These are phyloP conservation scores for Nephila pilipes DNA, from an alignment of 1,140 invertebrate species.

Conservation along the genomic window DNA sequence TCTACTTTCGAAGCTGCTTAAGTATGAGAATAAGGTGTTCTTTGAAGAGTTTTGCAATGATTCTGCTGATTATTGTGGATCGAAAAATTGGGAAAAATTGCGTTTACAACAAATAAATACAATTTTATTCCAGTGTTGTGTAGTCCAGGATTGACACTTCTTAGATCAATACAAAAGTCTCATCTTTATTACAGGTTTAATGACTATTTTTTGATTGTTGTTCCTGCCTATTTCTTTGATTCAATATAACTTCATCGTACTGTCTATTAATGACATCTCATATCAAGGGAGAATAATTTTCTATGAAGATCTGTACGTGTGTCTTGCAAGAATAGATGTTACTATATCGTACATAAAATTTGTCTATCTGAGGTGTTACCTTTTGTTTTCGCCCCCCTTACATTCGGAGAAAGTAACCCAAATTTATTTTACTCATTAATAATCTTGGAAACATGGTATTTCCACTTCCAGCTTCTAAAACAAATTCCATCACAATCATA, in stretches of 20 bases:
- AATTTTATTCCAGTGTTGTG: background rate
- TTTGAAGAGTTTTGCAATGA: no score
- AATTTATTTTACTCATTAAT: no score
- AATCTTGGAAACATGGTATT: no score
- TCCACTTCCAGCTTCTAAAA: no score
- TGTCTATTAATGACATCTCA: background rate
- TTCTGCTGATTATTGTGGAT: no score
- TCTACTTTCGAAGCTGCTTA: background rate
- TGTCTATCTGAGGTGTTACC: background rate
- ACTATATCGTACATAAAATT: background rate
- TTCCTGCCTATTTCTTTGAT: background rate
- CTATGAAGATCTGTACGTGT: background rate
- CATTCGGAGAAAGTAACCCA: no score
- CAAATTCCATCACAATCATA: no score
- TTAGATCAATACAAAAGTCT: background rate
- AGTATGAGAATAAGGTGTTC: background rate
- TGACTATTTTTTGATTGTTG: background rate
- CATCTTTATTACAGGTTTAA: background rate
- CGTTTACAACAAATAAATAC: background rate
- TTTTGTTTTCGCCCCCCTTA: background rate
- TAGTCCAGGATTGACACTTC: background rate
- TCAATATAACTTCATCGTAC: background rate
- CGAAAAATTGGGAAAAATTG: background rate
- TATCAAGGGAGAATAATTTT: background rate
- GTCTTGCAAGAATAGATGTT: background rate